Evolutionary conservation across 2,888 invertebrate species (phyloP), one percentile per base, ranked within the genome.

Genomic region (Parnassius mnemosyne): DNA sequence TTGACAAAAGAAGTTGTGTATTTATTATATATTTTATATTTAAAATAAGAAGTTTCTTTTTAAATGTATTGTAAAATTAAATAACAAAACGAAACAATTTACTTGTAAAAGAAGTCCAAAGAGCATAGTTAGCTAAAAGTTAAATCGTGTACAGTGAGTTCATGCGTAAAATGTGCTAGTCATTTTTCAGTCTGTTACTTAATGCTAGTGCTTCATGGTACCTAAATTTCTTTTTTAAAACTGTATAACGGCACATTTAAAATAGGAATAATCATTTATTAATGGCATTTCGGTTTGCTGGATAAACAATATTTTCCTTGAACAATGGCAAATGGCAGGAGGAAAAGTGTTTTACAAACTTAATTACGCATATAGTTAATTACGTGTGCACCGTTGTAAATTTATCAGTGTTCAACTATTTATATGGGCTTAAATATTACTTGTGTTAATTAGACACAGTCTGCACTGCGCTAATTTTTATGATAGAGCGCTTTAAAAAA

Each of bases 401-500:
- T 58, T 58, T 55, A 55, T 61, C 47, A 44, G 13, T 16, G 44
- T 43, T 10, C 47, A 20, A 53, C 58, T 60, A 13, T 49, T 63
- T 53, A 51, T 65, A 64, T 54, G 60, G 52, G 60, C 59, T 65
- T 66, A 67, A 69, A 65, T 66, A 63, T 66, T 55, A 43, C 61
- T 60, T 34, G 54, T 44, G 11, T 60, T 56, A 60, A 52, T 59
- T 51, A 50, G 50, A 50, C 20, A 53, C 20, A 49, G n/a, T 51
- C 41, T 57, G 67, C 66, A 66, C 71, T 76, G 83, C 80, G 85
- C 87, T 84, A 85, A 87, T 87, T 87, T 86, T 81, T 79, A 78
- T 79, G 79, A 81, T 80, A 75, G 79, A 75, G 80, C 81, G 80
- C 80, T 81, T 79, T 83, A 58, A 85, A 89, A 89, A 90, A 89